A percentile compares a stretch with the other conserved stretches of the same genome.
phyloP scores from a whole-genome alignment of 2,888 invertebrate genomes.

The Drosophila lutescens region DNA sequence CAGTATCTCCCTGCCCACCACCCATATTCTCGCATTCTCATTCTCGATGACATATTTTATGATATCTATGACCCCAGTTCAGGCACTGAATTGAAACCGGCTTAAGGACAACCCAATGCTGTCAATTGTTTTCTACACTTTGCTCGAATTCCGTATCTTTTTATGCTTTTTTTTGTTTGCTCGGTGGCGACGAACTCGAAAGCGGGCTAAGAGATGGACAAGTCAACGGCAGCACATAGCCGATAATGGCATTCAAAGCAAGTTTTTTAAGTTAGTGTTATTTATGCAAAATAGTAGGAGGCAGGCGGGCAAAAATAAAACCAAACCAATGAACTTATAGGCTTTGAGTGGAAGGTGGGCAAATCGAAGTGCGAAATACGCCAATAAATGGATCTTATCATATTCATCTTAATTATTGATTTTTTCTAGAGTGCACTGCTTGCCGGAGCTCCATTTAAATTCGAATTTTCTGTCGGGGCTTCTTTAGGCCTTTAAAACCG shows the following conservation, averaged over 20 bases:
- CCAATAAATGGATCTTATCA: background rate
- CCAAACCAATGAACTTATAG: slow-evolving; percentile 21
- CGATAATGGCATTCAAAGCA: slow-evolving; percentile 67
- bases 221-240: slow-evolving; percentile 11
- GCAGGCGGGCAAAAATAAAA: slow-evolving; percentile 26
- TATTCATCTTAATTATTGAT: background rate
- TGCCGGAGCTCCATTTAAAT: no score
- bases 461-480: no score
- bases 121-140: slow-evolving; percentile 30
- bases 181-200: slow-evolving; percentile 44
- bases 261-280: slow-evolving; percentile 78
- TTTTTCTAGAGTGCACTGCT: no score
- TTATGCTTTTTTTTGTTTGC: slow-evolving; percentile 2
- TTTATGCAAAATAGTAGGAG: slow-evolving; percentile 68
- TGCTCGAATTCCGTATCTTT: slow-evolving; percentile 50
- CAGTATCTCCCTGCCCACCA: slow-evolving; percentile 4
- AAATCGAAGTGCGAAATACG: slow-evolving; percentile 11
- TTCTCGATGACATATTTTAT: slow-evolving; percentile 53
- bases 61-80: slow-evolving; percentile 70
- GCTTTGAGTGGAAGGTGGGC: slow-evolving; percentile 1
- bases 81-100: slow-evolving; percentile 60
- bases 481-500: background rate
- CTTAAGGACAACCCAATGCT: slow-evolving; percentile 65
- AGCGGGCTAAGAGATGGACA: slow-evolving; percentile 24
- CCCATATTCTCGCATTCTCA: slow-evolving; percentile 12